Evolutionary conservation across 2,113 vertebrate species (phyloP).

Genomic region (Pristiophorus japonicus): DNA sequence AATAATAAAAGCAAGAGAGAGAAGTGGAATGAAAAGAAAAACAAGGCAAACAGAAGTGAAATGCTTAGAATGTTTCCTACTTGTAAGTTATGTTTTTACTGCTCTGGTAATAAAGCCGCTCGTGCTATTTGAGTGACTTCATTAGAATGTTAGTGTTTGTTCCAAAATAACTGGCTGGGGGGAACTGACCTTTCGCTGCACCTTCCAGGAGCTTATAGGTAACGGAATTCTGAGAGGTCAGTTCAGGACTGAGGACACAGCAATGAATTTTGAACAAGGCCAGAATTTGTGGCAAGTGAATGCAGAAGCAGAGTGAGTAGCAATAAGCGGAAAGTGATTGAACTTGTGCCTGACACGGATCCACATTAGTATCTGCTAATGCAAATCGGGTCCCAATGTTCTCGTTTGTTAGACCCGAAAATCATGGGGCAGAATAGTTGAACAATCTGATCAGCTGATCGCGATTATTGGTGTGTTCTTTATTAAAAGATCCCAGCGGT

Average conservation of each 20-base stretch:
- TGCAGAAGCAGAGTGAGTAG: not conserved
- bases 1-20: not conserved
- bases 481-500: not conserved
- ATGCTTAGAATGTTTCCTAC: not conserved
- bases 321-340: constrained; percentile 21
- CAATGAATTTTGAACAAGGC: not conserved
- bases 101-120: not conserved
- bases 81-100: not conserved
- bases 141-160: not conserved
- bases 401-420: not conserved
- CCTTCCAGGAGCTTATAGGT: not conserved
- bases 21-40: not conserved
- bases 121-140: not conserved
- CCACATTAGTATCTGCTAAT: not conserved
- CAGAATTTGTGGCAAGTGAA: not conserved
- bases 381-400: not conserved
- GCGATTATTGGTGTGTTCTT: not conserved
- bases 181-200: not conserved
- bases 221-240: not conserved
- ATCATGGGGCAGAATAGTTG: not conserved
- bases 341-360: not conserved
- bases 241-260: not conserved
- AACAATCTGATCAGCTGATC: not conserved
- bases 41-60: not conserved
- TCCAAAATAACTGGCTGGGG: not conserved